A percentile compares a stretch with the other conserved stretches of the same genome.
Evolutionary conservation across 2,797 vertebrate species (phyloP).

Genomic region (Masticophis lateralis): DNA sequence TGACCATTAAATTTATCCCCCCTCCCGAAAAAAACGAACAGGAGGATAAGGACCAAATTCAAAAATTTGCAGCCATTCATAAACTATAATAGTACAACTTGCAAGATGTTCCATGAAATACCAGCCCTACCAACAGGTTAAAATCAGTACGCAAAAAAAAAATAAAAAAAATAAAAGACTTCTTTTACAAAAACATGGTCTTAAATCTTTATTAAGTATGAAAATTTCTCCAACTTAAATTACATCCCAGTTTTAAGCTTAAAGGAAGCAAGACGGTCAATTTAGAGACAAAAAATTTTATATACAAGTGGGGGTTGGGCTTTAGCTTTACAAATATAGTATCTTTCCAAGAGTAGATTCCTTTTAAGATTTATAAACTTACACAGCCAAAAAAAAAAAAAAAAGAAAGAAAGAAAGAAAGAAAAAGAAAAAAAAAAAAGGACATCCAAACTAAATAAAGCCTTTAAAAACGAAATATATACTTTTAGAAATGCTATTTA

Average conservation of each 20-base stretch:
- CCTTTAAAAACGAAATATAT: slow-evolving; percentile 71
- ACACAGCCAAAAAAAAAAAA: slow-evolving; percentile 67
- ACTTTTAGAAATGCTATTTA: slow-evolving; percentile 72
- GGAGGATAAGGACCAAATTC: neutral
- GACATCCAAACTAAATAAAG: slow-evolving; percentile 70
- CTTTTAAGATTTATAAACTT: slow-evolving; percentile 59
- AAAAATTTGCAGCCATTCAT: neutral
- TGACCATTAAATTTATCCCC: neutral
- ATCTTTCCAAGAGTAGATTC: slow-evolving; percentile 68
- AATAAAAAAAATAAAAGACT: no score
- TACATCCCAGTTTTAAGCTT: slow-evolving; percentile 72
- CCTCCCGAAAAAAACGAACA: neutral
- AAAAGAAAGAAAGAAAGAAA: slow-evolving; percentile 36
- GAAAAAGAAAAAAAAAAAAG: slow-evolving; percentile 59
- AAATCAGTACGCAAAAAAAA: neutral
- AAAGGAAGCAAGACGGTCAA: slow-evolving; percentile 56
- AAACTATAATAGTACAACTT: neutral
- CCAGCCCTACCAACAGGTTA: no score
- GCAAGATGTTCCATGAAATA: neutral
- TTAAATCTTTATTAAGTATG: slow-evolving; percentile 78
- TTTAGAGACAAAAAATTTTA: slow-evolving; percentile 62
- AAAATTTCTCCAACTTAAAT: slow-evolving; percentile 80
- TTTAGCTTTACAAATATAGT: slow-evolving; percentile 71
- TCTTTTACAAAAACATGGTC: slow-evolving; percentile 41
- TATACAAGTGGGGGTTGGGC: slow-evolving; percentile 68